Base-by-base conservation (phyloP, 2,113 vertebrate species). In the Setophaga kirtlandii region DNA sequence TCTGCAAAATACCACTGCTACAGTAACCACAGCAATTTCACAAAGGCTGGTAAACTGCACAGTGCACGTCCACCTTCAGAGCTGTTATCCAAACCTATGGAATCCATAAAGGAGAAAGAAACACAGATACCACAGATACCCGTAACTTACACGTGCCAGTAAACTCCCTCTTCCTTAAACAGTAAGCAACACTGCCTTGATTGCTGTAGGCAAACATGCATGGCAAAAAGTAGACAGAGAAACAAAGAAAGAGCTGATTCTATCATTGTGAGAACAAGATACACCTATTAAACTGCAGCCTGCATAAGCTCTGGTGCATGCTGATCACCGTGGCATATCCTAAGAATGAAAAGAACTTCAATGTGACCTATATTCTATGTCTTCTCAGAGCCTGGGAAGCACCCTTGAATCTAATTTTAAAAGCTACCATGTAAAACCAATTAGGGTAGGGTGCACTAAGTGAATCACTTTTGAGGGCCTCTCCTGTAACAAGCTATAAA, bases 341-440 rank as follows among this genome's bases (percentile, higher is more conserved):
- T 95, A 96, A 94, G 95, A 94, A 96, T 94, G 94, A 82, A 60
- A 94, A 91, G 93, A 92, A 94, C 93, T 94, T 63, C 91, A 91
- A 86, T 95, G 94, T 96, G 93, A 97, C 91, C 95, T 96, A 87
- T 93, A 96, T 97, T 96, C 93, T 77, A 50, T 94, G 94, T 96
- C 94, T 96, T 96, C 94, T 91, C 79, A 94, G 93, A 93, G 87
- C 78, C 89, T 96, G 93, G 90, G 93, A 97, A 96, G 94, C 63
- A 96, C 84, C 75, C 91, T 96, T 91, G 89, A 90, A 95, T 96
- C 92, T 97, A 97, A 95, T 96, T 97, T 95, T 96, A 94, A 96
- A 96, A 97, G 84, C 89, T 77, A 85, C 91, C 79, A 21, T 95
- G 95, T 91, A 93, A 96, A 97, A 96, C 93, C 89, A 96, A 95